Base-by-base conservation (phyloP, 2,113 vertebrate genomes). In the Perca flavescens region DNA sequence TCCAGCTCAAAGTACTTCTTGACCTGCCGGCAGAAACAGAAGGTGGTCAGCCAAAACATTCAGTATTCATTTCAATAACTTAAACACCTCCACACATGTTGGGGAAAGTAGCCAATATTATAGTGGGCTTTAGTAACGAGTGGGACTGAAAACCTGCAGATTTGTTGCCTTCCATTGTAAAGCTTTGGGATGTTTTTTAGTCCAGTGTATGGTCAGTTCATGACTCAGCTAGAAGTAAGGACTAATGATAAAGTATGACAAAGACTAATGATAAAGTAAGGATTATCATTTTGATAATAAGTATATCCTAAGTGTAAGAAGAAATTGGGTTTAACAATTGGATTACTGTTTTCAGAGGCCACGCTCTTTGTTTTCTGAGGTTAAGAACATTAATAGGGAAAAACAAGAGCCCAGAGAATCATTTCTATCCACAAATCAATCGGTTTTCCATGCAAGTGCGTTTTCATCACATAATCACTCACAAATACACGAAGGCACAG, bases 1-100 rank as follows among this genome's bases (percentile, higher is more conserved):
- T 99, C 98, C 94, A 99, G 96, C 95, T 99, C 98, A 89, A 99
- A 98, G 90, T 99, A 99, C 86, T 99, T 99, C 94, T 97, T 98
- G 71, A 99, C 96, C 98, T 99, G 90, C 10, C n/a, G 16, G 4
- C 61, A 74, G 76, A 82, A 74, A 79, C 21, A 58, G 0, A 81
- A 15, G 9, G 16, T 17, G 58, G 49, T 72, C 21, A 65, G 71
- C 60, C 47, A 21, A 56, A 74, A 57, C n/a, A 34, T 47, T 60
- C 36, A 64, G n/a, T 46, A 10, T 25, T 76, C 34, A 65, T 54
- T 61, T 74, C 12, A 71, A 25, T 28, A 10, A 61, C 15, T 50
- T 53, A 17, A 5, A 56, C 57, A 57, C 7, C 63, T 63, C 47
- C 11, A 56, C 40, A 63, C 4, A 68, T 21, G 36, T 68, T 9